Conservation (phyloP, 2,113 vertebrate species). For the Monopterus albus region DNA sequence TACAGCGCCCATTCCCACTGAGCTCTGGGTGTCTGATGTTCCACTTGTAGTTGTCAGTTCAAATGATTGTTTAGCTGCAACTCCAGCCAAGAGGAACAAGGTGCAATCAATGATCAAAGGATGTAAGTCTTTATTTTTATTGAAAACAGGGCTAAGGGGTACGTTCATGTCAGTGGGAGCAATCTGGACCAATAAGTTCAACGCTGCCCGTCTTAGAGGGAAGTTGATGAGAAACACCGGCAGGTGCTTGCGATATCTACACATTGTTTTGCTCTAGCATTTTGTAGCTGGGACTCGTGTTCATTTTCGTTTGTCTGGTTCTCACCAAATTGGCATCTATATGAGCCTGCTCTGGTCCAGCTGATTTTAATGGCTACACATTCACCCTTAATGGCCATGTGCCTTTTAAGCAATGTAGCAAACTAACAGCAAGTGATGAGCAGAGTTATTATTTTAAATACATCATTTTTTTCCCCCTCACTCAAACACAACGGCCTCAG, state of each 20-base stretch:
- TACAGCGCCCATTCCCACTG: neutral
- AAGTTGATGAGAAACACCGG: conserved; percentile 40
- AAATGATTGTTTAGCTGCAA: conserved; percentile 6
- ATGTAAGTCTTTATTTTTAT: conserved; percentile 19
- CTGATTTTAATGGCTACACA: conserved; percentile 8
- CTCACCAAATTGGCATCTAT: neutral
- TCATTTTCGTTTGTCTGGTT: conserved; percentile 25
- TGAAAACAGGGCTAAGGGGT: conserved; percentile 6
- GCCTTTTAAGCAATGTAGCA: conserved; percentile 1
- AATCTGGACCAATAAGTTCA: neutral
- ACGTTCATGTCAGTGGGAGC: conserved; percentile 35
- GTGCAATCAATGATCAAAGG: conserved; percentile 37
- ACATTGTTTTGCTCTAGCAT: conserved; percentile 1
- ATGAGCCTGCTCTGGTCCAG: neutral
- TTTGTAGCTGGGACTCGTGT: conserved; percentile 4
- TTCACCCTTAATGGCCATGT: neutral
- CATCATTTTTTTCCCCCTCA: conserved; percentile 6
- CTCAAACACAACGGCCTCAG: conserved; percentile 1
- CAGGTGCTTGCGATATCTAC: conserved; percentile 6
- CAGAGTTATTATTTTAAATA: conserved; percentile 9
- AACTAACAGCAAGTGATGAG: neutral
- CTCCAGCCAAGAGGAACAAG: conserved; percentile 11
- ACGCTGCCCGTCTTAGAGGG: conserved; percentile 11
- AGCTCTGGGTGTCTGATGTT: neutral
- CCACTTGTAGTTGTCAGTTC: neutral